Conservation (phyloP, 2,888 invertebrate genomes). For the Apamea monoglypha region DNA sequence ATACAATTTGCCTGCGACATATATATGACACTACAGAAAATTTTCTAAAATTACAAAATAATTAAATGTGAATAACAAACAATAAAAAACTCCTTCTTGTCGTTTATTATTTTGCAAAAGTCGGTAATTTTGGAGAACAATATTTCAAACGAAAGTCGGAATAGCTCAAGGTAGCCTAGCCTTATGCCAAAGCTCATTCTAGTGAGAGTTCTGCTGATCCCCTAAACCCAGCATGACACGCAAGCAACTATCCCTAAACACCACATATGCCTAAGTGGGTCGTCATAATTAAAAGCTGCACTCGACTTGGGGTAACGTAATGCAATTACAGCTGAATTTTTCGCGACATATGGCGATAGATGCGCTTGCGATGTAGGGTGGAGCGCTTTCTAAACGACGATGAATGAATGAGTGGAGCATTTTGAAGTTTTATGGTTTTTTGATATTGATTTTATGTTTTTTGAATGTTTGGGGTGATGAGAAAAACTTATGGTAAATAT, state of each 20-base stretch:
- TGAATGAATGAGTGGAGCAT: slow-evolving; percentile 42
- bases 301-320: slow-evolving; percentile 87
- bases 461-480: slow-evolving; percentile 2
- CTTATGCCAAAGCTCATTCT: background rate
- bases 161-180: background rate
- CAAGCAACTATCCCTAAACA: slow-evolving; percentile 65
- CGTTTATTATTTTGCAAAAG: background rate
- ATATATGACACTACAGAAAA: fast-evolving
- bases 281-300: slow-evolving; percentile 87
- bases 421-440: slow-evolving; percentile 53
- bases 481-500: background rate
- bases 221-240: slow-evolving; percentile 28
- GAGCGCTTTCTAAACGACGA: slow-evolving; percentile 70
- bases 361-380: slow-evolving; percentile 73
- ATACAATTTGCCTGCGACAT: too few relatives aligned
- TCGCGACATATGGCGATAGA: slow-evolving; percentile 88
- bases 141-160: background rate
- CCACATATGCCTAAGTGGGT: slow-evolving; percentile 89
- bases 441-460: slow-evolving; percentile 47
- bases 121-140: background rate
- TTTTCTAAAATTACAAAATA: background rate
- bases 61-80: too few relatives aligned
- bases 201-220: slow-evolving; percentile 19
- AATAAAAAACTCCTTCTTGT: background rate
- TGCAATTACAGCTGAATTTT: slow-evolving; percentile 89